Evolutionary conservation across 1,140 invertebrate species (phyloP).

Genomic region (Saccostrea glomerata): DNA sequence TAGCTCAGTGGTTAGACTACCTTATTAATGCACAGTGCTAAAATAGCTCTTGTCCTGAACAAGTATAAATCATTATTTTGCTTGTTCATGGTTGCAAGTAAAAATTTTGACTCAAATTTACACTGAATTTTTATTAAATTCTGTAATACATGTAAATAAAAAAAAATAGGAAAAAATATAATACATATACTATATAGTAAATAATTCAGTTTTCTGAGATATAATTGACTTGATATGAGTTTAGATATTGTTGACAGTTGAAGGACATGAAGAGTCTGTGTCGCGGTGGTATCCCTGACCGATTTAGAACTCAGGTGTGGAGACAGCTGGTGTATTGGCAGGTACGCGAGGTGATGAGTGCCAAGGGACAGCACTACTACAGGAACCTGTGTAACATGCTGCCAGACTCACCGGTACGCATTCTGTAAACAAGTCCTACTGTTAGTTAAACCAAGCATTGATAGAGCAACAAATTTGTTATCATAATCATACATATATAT

Average conservation of each 20-base stretch:
- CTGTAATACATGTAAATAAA: no score
- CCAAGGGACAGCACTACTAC: slow-evolving; percentile 81
- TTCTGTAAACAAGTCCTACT: background rate
- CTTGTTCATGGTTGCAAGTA: no score
- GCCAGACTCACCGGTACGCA: slow-evolving; percentile 78
- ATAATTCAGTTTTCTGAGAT: background rate
- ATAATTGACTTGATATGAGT: background rate
- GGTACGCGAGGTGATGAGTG: slow-evolving; percentile 78
- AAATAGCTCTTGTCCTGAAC: no score
- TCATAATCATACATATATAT: no score
- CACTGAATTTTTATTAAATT: no score
- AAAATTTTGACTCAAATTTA: no score
- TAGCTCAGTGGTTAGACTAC: no score
- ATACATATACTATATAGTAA: no score
- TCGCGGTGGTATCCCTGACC: slow-evolving; percentile 79
- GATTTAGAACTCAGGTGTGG: slow-evolving; percentile 80
- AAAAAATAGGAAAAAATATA: background rate
- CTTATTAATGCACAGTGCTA: no score
- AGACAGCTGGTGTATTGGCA: slow-evolving; percentile 78
- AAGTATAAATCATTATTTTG: no score
- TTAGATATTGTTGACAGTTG: slow-evolving; percentile 52
- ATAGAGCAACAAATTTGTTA: background rate
- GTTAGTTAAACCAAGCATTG: background rate
- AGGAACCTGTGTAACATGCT: slow-evolving; percentile 79
- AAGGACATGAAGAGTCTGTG: slow-evolving; percentile 77